Evolutionary conservation across 2,113 vertebrate genomes (phyloP).

Genomic region (Cricetomys ansorgei): DNA sequence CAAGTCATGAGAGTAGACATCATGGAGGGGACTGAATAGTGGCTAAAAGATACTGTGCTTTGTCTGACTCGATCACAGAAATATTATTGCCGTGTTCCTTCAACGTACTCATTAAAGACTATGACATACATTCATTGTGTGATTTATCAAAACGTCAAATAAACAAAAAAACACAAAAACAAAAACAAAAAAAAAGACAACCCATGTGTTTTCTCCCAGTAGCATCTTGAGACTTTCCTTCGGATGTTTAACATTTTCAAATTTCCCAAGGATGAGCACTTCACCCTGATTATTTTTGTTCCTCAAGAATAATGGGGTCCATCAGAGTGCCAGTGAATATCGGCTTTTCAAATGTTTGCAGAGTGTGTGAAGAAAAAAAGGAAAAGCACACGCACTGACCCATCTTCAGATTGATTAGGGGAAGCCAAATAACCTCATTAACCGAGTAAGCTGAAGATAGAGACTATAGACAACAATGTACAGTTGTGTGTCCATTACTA

Average conservation of each 20-base stretch:
- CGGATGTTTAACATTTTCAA: constrained; percentile 3
- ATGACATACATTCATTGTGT: neutral
- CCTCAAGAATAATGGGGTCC: neutral
- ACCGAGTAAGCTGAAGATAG: neutral
- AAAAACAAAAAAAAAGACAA: too few relatives aligned
- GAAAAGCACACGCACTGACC: neutral
- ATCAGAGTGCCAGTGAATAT: neutral
- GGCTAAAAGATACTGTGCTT: neutral
- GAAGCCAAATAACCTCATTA: constrained; percentile 40
- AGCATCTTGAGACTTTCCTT: neutral
- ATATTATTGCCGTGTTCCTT: neutral
- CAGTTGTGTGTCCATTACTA: neutral
- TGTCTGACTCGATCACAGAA: neutral
- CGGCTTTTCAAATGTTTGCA: neutral
- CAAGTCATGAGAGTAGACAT: neutral
- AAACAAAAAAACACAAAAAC: constrained; percentile 3
- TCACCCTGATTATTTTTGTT: neutral
- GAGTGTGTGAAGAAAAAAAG: constrained; percentile 4
- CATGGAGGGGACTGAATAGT: neutral
- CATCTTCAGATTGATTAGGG: constrained; percentile 20
- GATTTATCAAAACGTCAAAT: constrained; percentile 34
- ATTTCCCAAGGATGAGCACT: neutral
- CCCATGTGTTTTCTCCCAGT: constrained; percentile 2
- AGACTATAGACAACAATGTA: neutral
- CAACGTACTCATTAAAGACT: neutral